Conservation (phyloP, 2,888 invertebrate species). For the Cerastoderma edule region DNA sequence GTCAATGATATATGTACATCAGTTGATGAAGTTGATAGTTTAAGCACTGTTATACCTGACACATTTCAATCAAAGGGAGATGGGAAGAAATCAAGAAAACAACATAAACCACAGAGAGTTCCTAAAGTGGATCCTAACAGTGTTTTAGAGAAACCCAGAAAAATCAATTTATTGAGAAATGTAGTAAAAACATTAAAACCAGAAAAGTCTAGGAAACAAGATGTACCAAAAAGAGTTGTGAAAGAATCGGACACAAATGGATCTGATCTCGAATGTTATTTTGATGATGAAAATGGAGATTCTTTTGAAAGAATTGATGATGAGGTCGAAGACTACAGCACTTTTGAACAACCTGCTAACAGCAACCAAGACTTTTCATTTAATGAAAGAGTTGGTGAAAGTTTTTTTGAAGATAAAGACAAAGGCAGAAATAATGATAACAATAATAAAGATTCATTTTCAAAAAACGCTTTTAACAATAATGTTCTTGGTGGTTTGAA, state of each 20-base stretch:
- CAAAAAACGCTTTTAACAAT: not conserved
- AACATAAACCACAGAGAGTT: constrained; percentile 21
- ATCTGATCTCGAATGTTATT: constrained; percentile 7
- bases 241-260: constrained; percentile 2
- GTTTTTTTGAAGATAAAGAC: not conserved
- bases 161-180: not conserved
- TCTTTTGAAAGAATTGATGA: not conserved
- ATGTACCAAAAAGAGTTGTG: constrained; percentile 37
- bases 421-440: not conserved
- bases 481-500: not conserved
- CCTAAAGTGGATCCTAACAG: not conserved
- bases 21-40: constrained; percentile 14
- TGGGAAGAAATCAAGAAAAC: constrained; percentile 28
- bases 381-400: not conserved
- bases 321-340: not conserved
- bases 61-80: not conserved
- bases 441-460: not conserved
- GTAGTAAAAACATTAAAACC: not conserved
- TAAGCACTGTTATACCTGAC: not conserved
- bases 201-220: constrained; percentile 48
- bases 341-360: too few species aligned
- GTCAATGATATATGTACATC: not conserved
- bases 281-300: not conserved
- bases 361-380: too few species aligned
- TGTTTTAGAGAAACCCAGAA: not conserved